These are phyloP conservation scores for Simalia tracyae DNA, from an alignment of 2,797 vertebrate species.

Conservation along the genomic window DNA sequence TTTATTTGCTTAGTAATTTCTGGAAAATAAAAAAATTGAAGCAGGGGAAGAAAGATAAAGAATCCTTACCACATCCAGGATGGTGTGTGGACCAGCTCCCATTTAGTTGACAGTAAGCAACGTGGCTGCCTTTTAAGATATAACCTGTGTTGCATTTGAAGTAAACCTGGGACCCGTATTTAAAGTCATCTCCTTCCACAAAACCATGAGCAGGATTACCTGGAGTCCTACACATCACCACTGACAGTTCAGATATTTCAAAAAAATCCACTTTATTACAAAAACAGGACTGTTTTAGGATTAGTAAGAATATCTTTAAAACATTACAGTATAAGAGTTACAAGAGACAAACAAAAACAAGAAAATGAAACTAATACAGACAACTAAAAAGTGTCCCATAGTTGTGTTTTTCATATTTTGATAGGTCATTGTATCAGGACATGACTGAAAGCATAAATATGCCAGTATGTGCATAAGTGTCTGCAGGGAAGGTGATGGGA, in stretches of 20 bases:
- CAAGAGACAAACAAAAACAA: constrained; percentile 30
- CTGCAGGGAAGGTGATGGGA: background rate
- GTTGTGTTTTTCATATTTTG: constrained; percentile 16
- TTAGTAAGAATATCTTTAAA: constrained; percentile 60
- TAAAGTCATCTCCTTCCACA: constrained; percentile 82
- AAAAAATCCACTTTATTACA: constrained; percentile 75
- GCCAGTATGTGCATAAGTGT: background rate
- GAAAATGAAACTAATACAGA: background rate
- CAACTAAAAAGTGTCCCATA: background rate
- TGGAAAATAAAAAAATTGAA: constrained; percentile 19
- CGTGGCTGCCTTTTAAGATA: constrained; percentile 76
- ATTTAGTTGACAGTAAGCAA: constrained; percentile 81
- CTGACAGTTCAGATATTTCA: constrained; percentile 79
- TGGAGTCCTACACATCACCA: constrained; percentile 87
- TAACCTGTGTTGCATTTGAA: constrained; percentile 84
- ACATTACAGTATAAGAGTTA: constrained; percentile 43
- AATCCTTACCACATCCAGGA: constrained; percentile 84
- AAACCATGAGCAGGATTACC: constrained; percentile 81
- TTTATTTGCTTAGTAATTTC: background rate
- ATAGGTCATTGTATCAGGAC: background rate
- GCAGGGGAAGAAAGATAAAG: constrained; percentile 56
- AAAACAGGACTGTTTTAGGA: constrained; percentile 69
- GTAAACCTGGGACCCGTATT: constrained; percentile 82
- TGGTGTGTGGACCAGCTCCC: constrained; percentile 75
- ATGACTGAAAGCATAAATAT: background rate